phyloP scores from a whole-genome alignment of 2,797 vertebrate genomes.

The Oceanodroma leucorhoa region DNA sequence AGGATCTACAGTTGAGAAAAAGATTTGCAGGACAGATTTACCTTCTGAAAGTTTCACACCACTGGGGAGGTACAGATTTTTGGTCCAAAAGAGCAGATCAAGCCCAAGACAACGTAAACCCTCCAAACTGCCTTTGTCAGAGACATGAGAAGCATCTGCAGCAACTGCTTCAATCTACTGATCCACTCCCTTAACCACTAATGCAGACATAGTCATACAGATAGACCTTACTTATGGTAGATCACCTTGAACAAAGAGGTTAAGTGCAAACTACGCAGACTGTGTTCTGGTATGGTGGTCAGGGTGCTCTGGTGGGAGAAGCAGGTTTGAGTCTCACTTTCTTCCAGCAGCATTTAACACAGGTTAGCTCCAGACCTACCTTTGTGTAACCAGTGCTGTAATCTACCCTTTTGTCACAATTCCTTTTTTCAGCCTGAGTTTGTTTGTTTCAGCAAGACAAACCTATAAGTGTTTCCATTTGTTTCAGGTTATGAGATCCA shows the following conservation, averaged over 20 bases:
- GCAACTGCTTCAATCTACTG: neutral
- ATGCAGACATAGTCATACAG: neutral
- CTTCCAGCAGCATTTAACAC: neutral
- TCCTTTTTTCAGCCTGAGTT: neutral
- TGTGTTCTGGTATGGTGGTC: neutral
- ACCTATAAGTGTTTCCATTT: neutral
- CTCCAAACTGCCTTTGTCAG: neutral
- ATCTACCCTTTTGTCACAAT: neutral
- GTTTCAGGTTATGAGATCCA: neutral
- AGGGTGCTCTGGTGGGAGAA: neutral
- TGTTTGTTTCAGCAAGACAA: neutral
- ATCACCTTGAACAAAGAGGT: neutral
- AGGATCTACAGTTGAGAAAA: neutral
- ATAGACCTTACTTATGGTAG: neutral
- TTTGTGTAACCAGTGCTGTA: neutral
- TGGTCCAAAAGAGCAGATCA: neutral
- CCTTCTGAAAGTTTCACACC: neutral
- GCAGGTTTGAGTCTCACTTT: neutral
- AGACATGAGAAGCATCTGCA: neutral
- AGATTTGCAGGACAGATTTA: neutral
- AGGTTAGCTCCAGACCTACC: neutral
- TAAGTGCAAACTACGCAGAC: neutral
- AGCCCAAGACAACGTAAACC: neutral
- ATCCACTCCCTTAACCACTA: neutral
- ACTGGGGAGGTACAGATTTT: neutral